These are phyloP conservation scores for Standfussiana lucernea DNA, from an alignment of 2,888 invertebrate genomes.

Conservation along the genomic window DNA sequence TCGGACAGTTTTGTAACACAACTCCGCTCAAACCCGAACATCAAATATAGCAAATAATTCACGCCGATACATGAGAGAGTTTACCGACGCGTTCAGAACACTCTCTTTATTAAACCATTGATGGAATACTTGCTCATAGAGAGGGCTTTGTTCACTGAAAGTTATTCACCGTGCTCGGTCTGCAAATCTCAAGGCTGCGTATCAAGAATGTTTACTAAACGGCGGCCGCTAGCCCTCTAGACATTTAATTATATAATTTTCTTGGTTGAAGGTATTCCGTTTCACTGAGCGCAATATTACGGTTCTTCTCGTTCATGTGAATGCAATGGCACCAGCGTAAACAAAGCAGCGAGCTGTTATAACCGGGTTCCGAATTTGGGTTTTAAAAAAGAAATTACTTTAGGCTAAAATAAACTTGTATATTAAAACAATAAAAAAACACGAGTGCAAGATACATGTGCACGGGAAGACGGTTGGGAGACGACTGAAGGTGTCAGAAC, in stretches of 20 bases:
- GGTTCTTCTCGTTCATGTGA: constrained; percentile 47
- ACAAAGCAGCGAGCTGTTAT: constrained; percentile 47
- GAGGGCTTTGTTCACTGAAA: constrained; percentile 32
- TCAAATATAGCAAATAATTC: constrained; percentile 56
- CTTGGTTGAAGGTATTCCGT: constrained; percentile 42
- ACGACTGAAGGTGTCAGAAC: too few species aligned
- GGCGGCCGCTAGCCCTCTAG: background rate
- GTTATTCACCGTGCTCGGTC: constrained; percentile 37
- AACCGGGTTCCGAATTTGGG: too few species aligned
- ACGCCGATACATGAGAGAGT: constrained; percentile 29
- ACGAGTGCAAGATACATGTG: too few species aligned
- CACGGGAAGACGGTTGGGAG: too few species aligned
- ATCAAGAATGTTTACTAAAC: constrained; percentile 42
- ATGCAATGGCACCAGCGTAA: constrained; percentile 44
- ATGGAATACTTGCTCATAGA: constrained; percentile 23
- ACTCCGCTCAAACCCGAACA: constrained; percentile 42
- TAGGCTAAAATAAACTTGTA: too few species aligned
- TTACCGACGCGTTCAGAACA: constrained; percentile 25
- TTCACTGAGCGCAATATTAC: constrained; percentile 28
- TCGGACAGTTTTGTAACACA: constrained; percentile 53
- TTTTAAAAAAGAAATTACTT: too few species aligned
- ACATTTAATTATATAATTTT: constrained; percentile 37
- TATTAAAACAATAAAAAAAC: too few species aligned
- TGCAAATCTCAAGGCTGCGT: constrained; percentile 38
- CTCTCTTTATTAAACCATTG: constrained; percentile 39